phyloP scores from a whole-genome alignment of 2,797 vertebrate genomes.

The Epinephelus awoara region DNA sequence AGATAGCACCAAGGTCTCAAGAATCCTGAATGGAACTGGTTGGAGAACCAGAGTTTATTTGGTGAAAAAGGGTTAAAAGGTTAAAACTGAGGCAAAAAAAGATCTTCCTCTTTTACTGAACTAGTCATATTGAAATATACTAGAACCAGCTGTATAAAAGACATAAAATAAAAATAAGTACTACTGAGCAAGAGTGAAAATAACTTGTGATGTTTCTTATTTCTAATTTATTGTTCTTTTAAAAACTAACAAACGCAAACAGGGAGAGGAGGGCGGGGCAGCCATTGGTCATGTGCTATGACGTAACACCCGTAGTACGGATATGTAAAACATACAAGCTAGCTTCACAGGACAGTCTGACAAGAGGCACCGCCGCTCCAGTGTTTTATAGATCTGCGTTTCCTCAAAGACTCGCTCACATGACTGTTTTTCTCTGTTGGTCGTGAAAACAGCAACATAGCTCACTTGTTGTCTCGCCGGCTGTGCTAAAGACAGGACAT shows the following conservation, averaged over 20 bases:
- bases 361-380: fast-evolving
- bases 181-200: neutral
- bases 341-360: fast-evolving
- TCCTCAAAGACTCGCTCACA: neutral
- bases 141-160: too few relatives aligned
- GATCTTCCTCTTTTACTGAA: too few relatives aligned
- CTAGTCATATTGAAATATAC: too few relatives aligned
- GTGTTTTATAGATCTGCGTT: neutral
- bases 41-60: too few relatives aligned
- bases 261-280: fast-evolving
- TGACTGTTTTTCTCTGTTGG: conserved; percentile 29
- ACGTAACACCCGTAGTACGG: neutral
- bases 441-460: neutral
- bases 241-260: too few relatives aligned
- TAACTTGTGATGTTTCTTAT: neutral
- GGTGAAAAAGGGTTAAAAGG: too few relatives aligned
- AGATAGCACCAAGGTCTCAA: too few relatives aligned
- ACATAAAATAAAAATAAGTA: neutral
- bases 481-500: neutral
- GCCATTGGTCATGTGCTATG: fast-evolving
- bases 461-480: conserved; percentile 8
- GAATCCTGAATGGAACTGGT: too few relatives aligned
- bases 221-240: neutral
- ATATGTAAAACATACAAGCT: neutral
- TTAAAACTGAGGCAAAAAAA: too few relatives aligned